Conservation (phyloP, 1,140 invertebrate species). For the Ooceraea biroi region DNA sequence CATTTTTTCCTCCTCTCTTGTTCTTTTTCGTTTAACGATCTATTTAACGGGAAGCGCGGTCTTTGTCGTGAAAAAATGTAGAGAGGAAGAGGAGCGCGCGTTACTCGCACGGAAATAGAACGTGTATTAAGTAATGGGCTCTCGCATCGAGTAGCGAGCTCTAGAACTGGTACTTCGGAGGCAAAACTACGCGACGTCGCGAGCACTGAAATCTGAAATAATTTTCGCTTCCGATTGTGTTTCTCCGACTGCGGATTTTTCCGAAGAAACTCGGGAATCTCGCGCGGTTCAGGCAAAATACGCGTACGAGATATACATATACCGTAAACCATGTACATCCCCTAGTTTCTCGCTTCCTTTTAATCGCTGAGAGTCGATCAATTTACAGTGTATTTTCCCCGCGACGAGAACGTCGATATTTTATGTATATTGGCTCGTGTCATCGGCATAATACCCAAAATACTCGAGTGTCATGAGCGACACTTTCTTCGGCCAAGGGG, state of each 20-base stretch:
- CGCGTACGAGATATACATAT: not conserved
- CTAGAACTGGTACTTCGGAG: not conserved
- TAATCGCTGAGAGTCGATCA: not conserved
- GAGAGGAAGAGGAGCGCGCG: not conserved
- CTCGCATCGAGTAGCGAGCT: too few relatives aligned
- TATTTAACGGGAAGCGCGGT: constrained; percentile 38
- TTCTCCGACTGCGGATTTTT: not conserved
- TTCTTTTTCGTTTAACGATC: constrained; percentile 43
- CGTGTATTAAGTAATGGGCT: not conserved
- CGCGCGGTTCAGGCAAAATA: not conserved
- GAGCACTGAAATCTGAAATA: too few relatives aligned
- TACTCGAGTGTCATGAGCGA: constrained; percentile 9
- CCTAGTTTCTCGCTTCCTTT: not conserved
- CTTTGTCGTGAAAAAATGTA: constrained; percentile 35
- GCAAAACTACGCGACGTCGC: not conserved
- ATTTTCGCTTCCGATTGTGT: not conserved
- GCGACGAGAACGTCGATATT: constrained; percentile 6
- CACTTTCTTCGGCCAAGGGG: not conserved
- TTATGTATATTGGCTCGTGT: not conserved
- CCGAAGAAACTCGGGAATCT: not conserved
- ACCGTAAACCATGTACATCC: too few relatives aligned
- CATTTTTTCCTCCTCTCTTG: not conserved
- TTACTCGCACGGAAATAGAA: constrained; percentile 20
- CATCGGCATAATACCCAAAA: not conserved
- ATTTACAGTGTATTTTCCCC: not conserved